A percentile compares a stretch with the other conserved stretches of the same genome.
phyloP scores from a whole-genome alignment of 2,888 invertebrate genomes.

The Ashinkailepas kermadecensis region DNA sequence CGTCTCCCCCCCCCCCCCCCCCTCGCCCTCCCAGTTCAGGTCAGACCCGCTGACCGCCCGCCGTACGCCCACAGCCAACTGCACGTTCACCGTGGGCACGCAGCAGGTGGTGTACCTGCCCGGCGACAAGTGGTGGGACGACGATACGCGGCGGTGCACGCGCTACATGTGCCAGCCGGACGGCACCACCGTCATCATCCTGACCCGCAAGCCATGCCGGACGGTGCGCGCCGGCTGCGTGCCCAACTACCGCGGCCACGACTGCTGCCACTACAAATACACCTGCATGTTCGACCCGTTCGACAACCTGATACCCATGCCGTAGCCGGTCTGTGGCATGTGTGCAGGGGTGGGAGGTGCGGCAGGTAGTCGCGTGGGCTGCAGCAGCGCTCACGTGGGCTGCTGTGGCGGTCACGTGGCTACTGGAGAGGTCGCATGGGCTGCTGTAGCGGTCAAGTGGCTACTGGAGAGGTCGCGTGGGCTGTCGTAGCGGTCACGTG shows the following conservation, averaged over 20 bases:
- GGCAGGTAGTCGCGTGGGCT: too few relatives aligned
- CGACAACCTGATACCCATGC: not conserved
- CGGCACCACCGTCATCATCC: not conserved
- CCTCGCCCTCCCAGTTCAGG: too few relatives aligned
- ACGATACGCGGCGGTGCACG: not conserved
- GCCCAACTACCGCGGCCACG: not conserved
- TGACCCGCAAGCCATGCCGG: not conserved
- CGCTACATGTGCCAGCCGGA: not conserved
- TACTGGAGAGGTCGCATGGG: too few relatives aligned
- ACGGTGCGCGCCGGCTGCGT: not conserved
- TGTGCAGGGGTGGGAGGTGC: not conserved
- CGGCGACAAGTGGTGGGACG: not conserved
- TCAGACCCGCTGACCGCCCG: too few relatives aligned
- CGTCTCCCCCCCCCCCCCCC: too few relatives aligned
- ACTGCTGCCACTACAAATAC: conserved; percentile 17
- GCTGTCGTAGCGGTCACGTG: too few relatives aligned
- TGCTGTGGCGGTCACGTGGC: too few relatives aligned
- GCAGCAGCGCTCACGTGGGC: too few relatives aligned
- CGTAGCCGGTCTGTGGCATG: not conserved
- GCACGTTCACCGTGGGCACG: not conserved
- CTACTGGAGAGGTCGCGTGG: too few relatives aligned
- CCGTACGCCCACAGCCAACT: not conserved
- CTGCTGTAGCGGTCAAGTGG: too few relatives aligned
- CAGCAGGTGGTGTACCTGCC: not conserved
- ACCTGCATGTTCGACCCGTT: conserved; percentile 16